Evolutionary conservation across 1,140 invertebrate genomes (phyloP).

Genomic region (Macrosteles quadrilineatus): DNA sequence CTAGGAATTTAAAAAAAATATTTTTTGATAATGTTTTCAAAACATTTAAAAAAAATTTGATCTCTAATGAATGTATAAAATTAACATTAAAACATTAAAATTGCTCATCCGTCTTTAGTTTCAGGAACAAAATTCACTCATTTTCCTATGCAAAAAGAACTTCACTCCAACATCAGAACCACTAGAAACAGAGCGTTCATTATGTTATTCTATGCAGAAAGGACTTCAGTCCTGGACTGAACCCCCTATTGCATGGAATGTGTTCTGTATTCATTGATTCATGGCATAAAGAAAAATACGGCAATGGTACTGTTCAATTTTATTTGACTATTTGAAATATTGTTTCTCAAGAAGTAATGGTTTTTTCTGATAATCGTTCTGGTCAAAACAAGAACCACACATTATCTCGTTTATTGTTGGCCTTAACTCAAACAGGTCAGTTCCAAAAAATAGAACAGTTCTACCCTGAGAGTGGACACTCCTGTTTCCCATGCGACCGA

Average conservation of each 20-base stretch:
- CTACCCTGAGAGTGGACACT: conserved; percentile 35
- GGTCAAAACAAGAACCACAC: conserved; percentile 36
- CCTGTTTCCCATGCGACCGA: conserved; percentile 36
- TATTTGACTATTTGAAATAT: conserved; percentile 29
- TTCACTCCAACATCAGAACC: not conserved
- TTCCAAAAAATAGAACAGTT: conserved; percentile 34
- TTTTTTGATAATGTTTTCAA: too few species aligned
- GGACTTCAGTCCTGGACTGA: conserved; percentile 3
- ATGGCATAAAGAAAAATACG: too few species aligned
- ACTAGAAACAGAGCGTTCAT: not conserved
- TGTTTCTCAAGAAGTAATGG: conserved; percentile 14
- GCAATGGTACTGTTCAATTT: conserved; percentile 33
- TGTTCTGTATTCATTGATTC: too few species aligned
- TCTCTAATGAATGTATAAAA: too few species aligned
- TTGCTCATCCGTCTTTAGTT: too few species aligned
- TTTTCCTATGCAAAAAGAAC: not conserved
- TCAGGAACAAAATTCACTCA: not conserved
- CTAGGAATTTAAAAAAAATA: too few species aligned
- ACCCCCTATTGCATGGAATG: conserved; percentile 4
- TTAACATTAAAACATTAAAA: too few species aligned
- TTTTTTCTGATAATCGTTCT: conserved; percentile 33
- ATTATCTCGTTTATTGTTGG: conserved; percentile 30
- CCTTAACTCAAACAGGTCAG: conserved; percentile 9
- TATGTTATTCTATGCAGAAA: conserved; percentile 2
- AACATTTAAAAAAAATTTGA: too few species aligned